phyloP scores from a whole-genome alignment of 1,140 invertebrate genomes.

The Ostrea denselamellosa region DNA sequence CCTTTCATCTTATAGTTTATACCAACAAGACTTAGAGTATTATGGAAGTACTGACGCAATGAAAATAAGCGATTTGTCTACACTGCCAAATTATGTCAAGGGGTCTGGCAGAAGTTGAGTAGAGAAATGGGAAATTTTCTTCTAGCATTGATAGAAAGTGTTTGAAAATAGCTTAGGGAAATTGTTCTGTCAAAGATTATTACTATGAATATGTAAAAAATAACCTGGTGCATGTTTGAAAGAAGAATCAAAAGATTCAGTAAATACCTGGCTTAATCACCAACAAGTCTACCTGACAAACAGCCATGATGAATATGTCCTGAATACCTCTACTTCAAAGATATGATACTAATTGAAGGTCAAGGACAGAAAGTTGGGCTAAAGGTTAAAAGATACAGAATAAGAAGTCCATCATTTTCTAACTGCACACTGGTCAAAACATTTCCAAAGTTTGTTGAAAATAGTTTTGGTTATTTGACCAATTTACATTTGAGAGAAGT shows the following conservation, averaged over 20 bases:
- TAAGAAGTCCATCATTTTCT: not conserved
- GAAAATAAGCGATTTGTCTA: slow-evolving; percentile 3
- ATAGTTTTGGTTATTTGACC: not conserved
- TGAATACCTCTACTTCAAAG: not conserved
- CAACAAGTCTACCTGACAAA: not conserved
- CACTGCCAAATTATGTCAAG: not conserved
- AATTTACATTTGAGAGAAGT: slow-evolving; percentile 2
- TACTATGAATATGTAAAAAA: not conserved
- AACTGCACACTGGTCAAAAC: not conserved
- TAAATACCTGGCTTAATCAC: not conserved
- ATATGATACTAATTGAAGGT: not conserved
- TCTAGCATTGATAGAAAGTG: not conserved
- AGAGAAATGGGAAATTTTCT: not conserved
- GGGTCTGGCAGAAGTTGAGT: not conserved
- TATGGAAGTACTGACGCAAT: slow-evolving; percentile 15
- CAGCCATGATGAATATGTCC: too few species aligned
- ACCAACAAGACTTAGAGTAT: not conserved
- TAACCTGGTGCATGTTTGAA: not conserved
- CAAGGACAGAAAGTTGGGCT: not conserved
- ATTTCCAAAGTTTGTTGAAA: not conserved
- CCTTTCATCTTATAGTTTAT: slow-evolving; percentile 9
- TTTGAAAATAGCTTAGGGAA: slow-evolving; percentile 1
- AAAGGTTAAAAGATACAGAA: not conserved
- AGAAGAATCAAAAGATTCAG: not conserved
- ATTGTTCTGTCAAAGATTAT: slow-evolving; percentile 29